Evolutionary conservation across 1,140 invertebrate species (phyloP).

Genomic region (Tachypleus tridentatus): DNA sequence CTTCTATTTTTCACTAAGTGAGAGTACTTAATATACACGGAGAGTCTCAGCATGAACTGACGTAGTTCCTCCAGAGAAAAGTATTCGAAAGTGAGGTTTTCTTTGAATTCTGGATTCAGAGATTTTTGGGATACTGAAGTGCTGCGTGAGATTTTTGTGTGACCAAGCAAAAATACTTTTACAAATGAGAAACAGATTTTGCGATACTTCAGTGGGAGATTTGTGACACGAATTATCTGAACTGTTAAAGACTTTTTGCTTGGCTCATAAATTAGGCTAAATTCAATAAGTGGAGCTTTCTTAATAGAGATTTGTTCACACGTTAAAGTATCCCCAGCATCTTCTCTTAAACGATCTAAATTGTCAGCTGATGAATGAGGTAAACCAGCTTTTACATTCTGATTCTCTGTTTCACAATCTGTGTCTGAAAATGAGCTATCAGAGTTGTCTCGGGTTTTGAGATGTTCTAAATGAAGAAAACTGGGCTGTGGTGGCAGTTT

Average conservation of each 20-base stretch:
- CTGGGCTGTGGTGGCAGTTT: not conserved
- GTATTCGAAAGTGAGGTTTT: conserved; percentile 1
- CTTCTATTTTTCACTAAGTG: too few relatives aligned
- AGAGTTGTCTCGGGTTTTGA: not conserved
- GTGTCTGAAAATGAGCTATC: not conserved
- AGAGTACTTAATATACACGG: conserved; percentile 3
- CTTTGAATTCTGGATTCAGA: conserved; percentile 5
- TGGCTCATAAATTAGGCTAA: too few relatives aligned
- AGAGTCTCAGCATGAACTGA: not conserved
- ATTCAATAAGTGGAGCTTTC: too few relatives aligned
- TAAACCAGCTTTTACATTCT: not conserved
- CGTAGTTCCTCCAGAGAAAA: not conserved
- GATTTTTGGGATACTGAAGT: conserved; percentile 2
- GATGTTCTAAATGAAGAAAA: not conserved
- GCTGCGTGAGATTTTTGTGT: not conserved
- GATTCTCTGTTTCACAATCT: not conserved
- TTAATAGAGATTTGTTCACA: too few relatives aligned
- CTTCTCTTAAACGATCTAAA: too few relatives aligned
- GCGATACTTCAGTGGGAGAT: not conserved
- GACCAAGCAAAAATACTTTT: conserved; percentile 2
- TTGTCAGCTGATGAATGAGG: not conserved
- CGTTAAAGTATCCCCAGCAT: too few relatives aligned
- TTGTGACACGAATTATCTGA: too few relatives aligned
- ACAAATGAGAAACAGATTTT: conserved; percentile 8
- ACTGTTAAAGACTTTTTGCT: too few relatives aligned